These are phyloP conservation scores for Drosophila mayaguana DNA, from an alignment of 2,888 invertebrate genomes.

Conservation along the genomic window DNA sequence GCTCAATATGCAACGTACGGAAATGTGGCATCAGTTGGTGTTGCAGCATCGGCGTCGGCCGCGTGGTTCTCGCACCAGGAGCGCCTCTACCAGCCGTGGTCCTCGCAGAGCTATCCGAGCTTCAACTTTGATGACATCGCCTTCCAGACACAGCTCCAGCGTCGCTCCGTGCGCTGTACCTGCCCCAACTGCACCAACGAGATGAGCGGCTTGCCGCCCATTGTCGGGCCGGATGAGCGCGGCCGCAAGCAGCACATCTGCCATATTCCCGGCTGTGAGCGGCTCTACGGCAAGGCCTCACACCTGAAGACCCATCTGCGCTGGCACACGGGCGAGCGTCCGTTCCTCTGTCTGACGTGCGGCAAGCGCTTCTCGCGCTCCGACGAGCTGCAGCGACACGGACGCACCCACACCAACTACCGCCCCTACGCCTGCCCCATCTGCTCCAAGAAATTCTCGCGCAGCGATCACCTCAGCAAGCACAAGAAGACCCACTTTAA, in stretches of 20 bases:
- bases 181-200: slow-evolving; percentile 93
- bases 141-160: slow-evolving; percentile 87
- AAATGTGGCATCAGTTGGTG: slow-evolving; percentile 81
- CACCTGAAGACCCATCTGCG: slow-evolving; percentile 96
- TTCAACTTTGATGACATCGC: slow-evolving; percentile 84
- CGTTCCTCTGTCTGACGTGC: slow-evolving; percentile 95
- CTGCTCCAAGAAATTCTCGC: slow-evolving; percentile 96
- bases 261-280: slow-evolving; percentile 94
- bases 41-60: slow-evolving; percentile 80
- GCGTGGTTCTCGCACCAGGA: slow-evolving; percentile 85
- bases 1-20: slow-evolving; percentile 84
- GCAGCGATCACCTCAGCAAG: slow-evolving; percentile 97
- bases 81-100: slow-evolving; percentile 83
- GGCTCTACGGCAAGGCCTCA: slow-evolving; percentile 96
- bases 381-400: slow-evolving; percentile 95
- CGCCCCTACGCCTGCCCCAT: slow-evolving; percentile 94
- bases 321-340: slow-evolving; percentile 97
- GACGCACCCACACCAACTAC: slow-evolving; percentile 95
- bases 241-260: slow-evolving; percentile 94
- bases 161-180: slow-evolving; percentile 91
- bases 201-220: slow-evolving; percentile 91
- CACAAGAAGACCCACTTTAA: slow-evolving; percentile 93
- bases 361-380: slow-evolving; percentile 96
- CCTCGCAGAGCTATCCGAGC: slow-evolving; percentile 81
- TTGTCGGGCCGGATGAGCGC: slow-evolving; percentile 89